These are phyloP conservation scores for Zosterops lateralis DNA, from an alignment of 2,113 vertebrate genomes.

Conservation along the genomic window DNA sequence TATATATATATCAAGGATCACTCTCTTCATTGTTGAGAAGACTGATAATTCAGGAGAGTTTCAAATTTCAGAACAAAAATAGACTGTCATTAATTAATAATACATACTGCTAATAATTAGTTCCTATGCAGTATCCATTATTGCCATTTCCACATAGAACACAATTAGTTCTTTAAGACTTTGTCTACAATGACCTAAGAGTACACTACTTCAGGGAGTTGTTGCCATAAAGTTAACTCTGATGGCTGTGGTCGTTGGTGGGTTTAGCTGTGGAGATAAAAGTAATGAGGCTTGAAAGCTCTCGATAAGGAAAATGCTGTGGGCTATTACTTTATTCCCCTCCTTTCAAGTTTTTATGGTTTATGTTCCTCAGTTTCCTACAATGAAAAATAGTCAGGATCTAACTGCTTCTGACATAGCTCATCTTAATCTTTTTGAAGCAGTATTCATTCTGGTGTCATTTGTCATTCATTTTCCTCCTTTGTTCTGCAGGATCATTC, in stretches of 20 bases:
- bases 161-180: background rate
- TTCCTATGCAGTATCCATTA: background rate
- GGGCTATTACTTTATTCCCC: background rate
- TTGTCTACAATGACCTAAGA: background rate
- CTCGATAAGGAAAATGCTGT: background rate
- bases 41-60: background rate
- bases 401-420: background rate
- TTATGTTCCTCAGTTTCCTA: background rate
- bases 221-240: background rate
- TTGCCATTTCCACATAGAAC: background rate
- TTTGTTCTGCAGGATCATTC: background rate
- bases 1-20: background rate
- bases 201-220: background rate
- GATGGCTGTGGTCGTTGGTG: background rate
- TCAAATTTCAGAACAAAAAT: background rate
- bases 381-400: background rate
- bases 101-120: background rate
- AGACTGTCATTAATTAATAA: background rate
- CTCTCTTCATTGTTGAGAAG: background rate
- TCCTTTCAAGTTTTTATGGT: background rate
- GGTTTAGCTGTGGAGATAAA: background rate
- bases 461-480: background rate
- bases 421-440: background rate
- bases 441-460: background rate
- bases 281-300: background rate